Evolutionary conservation across 2,888 invertebrate species (phyloP).

Genomic region (Augochlorella aurata): DNA sequence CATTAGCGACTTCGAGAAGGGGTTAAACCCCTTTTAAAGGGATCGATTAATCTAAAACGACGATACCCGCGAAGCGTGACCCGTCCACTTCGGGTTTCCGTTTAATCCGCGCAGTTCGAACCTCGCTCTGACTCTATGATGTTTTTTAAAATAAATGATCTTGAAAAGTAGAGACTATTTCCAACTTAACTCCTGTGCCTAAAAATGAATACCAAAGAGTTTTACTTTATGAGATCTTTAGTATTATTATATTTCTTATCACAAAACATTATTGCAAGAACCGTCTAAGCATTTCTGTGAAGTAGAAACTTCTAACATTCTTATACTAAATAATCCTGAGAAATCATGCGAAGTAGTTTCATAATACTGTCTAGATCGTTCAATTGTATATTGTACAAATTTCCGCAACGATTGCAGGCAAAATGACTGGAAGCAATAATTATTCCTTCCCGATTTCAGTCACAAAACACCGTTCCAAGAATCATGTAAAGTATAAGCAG

Average conservation of each 20-base stretch:
- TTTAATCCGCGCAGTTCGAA: slow-evolving; percentile 12
- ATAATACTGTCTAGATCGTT: not conserved
- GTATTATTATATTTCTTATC: too few relatives aligned
- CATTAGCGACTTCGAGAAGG: slow-evolving; percentile 20
- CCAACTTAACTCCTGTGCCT: too few relatives aligned
- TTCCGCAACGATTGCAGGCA: not conserved
- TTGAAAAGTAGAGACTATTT: too few relatives aligned
- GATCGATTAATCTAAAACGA: slow-evolving; percentile 28
- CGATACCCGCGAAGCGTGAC: not conserved
- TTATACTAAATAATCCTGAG: too few relatives aligned
- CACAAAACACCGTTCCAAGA: too few relatives aligned
- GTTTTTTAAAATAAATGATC: not conserved
- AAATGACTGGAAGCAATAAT: not conserved
- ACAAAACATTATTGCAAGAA: not conserved
- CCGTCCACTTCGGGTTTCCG: slow-evolving; percentile 24
- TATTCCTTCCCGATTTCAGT: too few relatives aligned
- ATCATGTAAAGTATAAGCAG: too few relatives aligned
- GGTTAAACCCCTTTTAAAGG: slow-evolving; percentile 26
- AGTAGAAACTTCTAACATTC: too few relatives aligned
- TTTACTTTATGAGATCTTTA: too few relatives aligned
- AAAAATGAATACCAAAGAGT: too few relatives aligned
- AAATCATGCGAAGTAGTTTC: too few relatives aligned
- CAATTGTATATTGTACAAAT: not conserved
- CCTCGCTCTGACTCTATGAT: not conserved
- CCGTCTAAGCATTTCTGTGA: too few relatives aligned